Evolutionary conservation across 2,797 vertebrate species (phyloP).

Genomic region (Pipistrellus nathusii): DNA sequence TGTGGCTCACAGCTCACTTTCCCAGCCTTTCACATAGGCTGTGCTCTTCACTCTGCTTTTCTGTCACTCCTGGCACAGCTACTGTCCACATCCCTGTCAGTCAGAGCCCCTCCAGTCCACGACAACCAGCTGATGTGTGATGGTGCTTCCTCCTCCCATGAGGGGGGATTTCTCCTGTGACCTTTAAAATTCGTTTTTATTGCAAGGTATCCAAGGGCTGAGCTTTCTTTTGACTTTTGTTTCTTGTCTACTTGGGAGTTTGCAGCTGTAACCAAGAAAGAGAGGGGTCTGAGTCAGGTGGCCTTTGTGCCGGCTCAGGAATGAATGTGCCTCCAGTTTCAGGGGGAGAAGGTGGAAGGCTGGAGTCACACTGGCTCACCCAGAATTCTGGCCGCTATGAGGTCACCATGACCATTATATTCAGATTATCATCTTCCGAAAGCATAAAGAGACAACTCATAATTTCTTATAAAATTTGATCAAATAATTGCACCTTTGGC

Average conservation of each 20-base stretch:
- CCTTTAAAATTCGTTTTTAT: neutral
- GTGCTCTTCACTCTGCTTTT: neutral
- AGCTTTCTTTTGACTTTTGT: neutral
- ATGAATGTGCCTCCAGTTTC: neutral
- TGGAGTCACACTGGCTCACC: constrained; percentile 34
- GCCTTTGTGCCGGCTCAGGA: neutral
- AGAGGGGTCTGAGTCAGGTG: neutral
- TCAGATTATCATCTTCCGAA: constrained; percentile 61
- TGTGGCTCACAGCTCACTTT: neutral
- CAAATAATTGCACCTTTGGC: constrained; percentile 66
- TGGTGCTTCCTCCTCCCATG: neutral
- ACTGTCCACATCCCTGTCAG: neutral
- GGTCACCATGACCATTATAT: constrained; percentile 43
- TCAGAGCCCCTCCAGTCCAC: neutral
- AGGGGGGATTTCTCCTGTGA: neutral
- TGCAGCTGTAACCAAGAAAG: neutral
- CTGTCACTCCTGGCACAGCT: neutral
- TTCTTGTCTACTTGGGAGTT: neutral
- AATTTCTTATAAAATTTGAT: constrained; percentile 66
- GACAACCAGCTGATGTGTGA: neutral
- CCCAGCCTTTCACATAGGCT: too few species aligned
- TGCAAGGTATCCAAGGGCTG: neutral
- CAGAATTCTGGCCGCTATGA: constrained; percentile 40
- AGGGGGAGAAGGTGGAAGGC: neutral
- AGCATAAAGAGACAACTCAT: constrained; percentile 39